Evolutionary conservation across 2,797 vertebrate genomes (phyloP), one percentile per base, ranked within the genome.

Genomic region (Ispidina lecontei): DNA sequence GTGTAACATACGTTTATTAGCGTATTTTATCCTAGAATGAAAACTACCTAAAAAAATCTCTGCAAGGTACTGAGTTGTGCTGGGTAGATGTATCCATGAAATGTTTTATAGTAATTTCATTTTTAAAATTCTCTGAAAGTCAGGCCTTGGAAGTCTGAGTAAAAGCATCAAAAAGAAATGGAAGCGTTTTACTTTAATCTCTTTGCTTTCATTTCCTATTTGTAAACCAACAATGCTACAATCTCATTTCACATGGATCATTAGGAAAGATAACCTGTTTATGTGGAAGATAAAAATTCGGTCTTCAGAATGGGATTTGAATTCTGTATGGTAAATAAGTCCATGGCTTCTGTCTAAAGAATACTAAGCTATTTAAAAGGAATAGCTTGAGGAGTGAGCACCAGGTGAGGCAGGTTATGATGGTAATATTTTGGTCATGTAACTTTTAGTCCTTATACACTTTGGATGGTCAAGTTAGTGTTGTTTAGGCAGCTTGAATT

Each of bases 191-290:
- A 60, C 59, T 91, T 92, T 78, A 28, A 64, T 81, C 63, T 91
- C 63, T 52, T 43, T 59, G 70, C 71, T 93, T 95, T 82, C 63
- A 52, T 88, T 92, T 86, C 65, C 80, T 35, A 35, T 79, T 86
- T 95, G 71, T 8, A 4, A 68, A 91, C 41, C 1, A 4, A 51
- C 77, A 67, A 31, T 64, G 29, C 55, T 65, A 52, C 77, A 55
- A 31, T 89, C 60, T 91, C 14, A 19, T 87, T 70, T 92, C 85
- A 84, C 83, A 82, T 71, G 88, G 85, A 35, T 94, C 90, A 73
- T 93, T 94, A 95, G 68, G 77, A 77, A 93, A 74, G 90, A 60
- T 82, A 91, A 93, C 77, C 91, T 90, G 92, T 92, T 96, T 94
- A 88, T 82, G 56, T 67, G 60, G 71, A 47, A 94, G 68, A 76